These are phyloP conservation scores for Perithous albicinctus DNA, from an alignment of 2,888 invertebrate genomes.

Conservation along the genomic window DNA sequence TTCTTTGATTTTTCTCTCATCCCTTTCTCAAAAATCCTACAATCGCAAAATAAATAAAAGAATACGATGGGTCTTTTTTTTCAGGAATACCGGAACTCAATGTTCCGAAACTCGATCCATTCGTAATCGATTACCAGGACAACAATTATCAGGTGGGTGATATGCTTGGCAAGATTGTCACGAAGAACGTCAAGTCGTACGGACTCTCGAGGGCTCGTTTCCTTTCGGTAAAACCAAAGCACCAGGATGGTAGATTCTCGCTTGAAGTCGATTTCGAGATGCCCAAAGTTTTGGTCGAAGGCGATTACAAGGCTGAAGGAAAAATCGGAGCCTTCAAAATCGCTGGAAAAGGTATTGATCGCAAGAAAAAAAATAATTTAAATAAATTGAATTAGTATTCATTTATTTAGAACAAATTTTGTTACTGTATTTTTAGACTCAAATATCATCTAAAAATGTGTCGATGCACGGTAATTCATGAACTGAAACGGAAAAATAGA, in stretches of 20 bases:
- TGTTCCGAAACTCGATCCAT: slow-evolving; percentile 86
- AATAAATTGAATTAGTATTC: background rate
- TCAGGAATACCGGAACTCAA: slow-evolving; percentile 86
- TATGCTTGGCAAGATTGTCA: slow-evolving; percentile 85
- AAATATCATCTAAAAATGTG: background rate
- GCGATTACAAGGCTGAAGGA: slow-evolving; percentile 88
- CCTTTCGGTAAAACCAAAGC: slow-evolving; percentile 86
- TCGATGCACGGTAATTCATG: background rate
- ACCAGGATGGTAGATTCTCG: slow-evolving; percentile 86
- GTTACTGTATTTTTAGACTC: background rate
- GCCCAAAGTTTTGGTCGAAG: slow-evolving; percentile 86
- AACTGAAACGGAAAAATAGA: background rate
- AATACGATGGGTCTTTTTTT: background rate
- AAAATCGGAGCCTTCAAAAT: slow-evolving; percentile 87
- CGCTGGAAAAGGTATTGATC: slow-evolving; percentile 87
- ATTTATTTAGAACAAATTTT: background rate
- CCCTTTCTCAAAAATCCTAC: no score
- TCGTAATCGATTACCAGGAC: slow-evolving; percentile 84
- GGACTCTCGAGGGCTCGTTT: slow-evolving; percentile 87
- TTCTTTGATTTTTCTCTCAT: no score
- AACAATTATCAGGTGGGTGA: slow-evolving; percentile 82
- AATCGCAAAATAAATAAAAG: slow-evolving; percentile 19
- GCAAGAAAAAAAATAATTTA: background rate
- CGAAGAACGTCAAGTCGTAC: slow-evolving; percentile 86
- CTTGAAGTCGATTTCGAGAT: slow-evolving; percentile 87